Base-by-base conservation (phyloP, 2,797 vertebrate species). In the Sarcoramphus papa region DNA sequence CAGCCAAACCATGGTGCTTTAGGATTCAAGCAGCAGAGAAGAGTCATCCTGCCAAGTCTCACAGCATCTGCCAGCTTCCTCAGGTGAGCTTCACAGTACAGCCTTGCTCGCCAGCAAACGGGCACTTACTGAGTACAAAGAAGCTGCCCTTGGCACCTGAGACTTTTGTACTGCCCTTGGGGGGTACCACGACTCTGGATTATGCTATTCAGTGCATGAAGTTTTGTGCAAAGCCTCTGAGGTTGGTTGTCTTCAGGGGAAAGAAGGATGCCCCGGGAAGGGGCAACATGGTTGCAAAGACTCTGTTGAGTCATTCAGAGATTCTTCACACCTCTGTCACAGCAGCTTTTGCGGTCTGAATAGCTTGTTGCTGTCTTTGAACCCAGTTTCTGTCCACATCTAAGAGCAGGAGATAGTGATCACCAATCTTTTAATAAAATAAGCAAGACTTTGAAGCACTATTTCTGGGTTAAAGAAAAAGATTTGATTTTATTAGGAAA, bases 1-100 rank as follows among this genome's bases (percentile, higher is more conserved):
- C 95, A 98, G 93, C 90, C 97, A 96, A 92, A 98, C 96, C 12
- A 97, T 41, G 5, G 98, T 94, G 5, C 97, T 97, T 74, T 97
- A 97, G 84, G 96, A 97, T n/a, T 95, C 98, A 75, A 97, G 93
- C 95, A 97, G 92, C 68, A 64, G 96, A 27, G 85, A 70, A 83
- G 86, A 96, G 77, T 33, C 47, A 31, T 45, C 81, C 80, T 68
- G 33, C 31, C 1, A 7, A 40, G 48, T 69, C 24, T 43, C 72
- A 27, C 45, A 79, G 50, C 56, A 51, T n/a, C 70, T 12, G 2
- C 70, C 54, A 40, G 16, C 33, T 85, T 76, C 67, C 63, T 51
- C 56, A 22, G 85, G 78, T 70, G 60, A 90, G 31, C 56, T 9
- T 33, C 27, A 6, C 0, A 0, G 11, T 30, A 48, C 60, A 43